These are phyloP conservation scores for Drosophila glabriapex DNA, from an alignment of 2,888 invertebrate species.

Conservation along the genomic window DNA sequence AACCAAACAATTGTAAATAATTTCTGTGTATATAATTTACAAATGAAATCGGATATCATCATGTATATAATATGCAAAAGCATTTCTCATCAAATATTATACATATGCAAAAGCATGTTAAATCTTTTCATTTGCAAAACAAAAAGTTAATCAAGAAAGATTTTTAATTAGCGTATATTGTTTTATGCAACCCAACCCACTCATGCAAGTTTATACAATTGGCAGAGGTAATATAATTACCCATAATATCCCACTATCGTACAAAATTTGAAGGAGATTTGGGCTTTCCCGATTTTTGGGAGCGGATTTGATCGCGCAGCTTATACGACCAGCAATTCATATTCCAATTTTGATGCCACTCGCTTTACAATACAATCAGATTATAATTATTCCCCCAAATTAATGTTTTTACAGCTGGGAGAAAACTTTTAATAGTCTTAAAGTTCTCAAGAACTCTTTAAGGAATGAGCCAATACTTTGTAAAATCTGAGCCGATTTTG, in stretches of 20 bases:
- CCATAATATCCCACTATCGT: background rate
- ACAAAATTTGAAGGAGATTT: background rate
- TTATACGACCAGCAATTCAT: too few relatives aligned
- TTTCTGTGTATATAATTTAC: background rate
- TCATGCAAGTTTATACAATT: background rate
- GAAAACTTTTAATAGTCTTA: too few relatives aligned
- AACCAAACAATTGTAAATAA: constrained; percentile 9
- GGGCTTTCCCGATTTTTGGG: background rate
- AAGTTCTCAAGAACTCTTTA: background rate
- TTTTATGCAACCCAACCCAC: background rate
- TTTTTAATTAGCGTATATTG: background rate
- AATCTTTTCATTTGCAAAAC: background rate
- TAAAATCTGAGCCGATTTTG: background rate
- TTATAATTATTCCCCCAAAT: too few relatives aligned
- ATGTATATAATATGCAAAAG: background rate
- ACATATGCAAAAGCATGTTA: background rate
- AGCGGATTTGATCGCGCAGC: background rate
- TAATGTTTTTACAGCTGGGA: too few relatives aligned
- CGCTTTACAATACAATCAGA: too few relatives aligned
- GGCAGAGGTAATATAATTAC: background rate
- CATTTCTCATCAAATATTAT: background rate
- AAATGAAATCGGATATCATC: constrained; percentile 3
- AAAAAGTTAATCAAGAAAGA: background rate
- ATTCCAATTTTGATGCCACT: too few relatives aligned
- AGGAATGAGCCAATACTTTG: background rate